A percentile compares a stretch with the other conserved stretches of the same genome.
Evolutionary conservation across 1,140 invertebrate genomes (phyloP).

Genomic region (Nephotettix cincticeps): DNA sequence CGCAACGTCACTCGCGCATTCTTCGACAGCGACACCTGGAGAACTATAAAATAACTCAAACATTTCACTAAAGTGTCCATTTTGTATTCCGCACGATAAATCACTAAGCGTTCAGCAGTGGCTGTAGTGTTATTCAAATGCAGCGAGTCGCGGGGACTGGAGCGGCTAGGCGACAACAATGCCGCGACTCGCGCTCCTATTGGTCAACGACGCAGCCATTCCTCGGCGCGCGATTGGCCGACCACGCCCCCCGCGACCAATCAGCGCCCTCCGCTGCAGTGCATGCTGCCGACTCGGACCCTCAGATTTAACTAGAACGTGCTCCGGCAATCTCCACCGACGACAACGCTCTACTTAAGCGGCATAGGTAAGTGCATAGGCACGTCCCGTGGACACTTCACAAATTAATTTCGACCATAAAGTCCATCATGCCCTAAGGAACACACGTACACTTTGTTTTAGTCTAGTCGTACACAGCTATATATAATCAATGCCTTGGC

Average conservation of each 20-base stretch:
- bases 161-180: background rate
- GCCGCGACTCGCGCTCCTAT: background rate
- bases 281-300: slow-evolving; percentile 7
- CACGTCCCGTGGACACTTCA: slow-evolving; percentile 23
- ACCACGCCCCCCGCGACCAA: background rate
- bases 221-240: background rate
- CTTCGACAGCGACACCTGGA: background rate
- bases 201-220: background rate
- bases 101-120: background rate
- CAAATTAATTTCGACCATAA: slow-evolving; percentile 26
- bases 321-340: slow-evolving; percentile 2
- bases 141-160: background rate
- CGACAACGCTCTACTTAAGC: slow-evolving; percentile 17
- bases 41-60: background rate
- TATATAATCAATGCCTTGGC: slow-evolving; percentile 1
- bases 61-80: background rate
- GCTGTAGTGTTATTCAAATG: slow-evolving; percentile 17
- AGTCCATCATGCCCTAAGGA: slow-evolving; percentile 18
- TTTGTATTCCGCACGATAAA: slow-evolving; percentile 18
- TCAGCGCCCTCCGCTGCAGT: background rate
- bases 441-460: slow-evolving; percentile 22
- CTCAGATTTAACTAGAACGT: slow-evolving; percentile 25
- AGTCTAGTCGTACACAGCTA: background rate
- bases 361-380: slow-evolving; percentile 24
- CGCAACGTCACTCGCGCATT: background rate